Base-by-base conservation (phyloP, 2,797 vertebrate genomes). In the Parotocinclus haroldoi region DNA sequence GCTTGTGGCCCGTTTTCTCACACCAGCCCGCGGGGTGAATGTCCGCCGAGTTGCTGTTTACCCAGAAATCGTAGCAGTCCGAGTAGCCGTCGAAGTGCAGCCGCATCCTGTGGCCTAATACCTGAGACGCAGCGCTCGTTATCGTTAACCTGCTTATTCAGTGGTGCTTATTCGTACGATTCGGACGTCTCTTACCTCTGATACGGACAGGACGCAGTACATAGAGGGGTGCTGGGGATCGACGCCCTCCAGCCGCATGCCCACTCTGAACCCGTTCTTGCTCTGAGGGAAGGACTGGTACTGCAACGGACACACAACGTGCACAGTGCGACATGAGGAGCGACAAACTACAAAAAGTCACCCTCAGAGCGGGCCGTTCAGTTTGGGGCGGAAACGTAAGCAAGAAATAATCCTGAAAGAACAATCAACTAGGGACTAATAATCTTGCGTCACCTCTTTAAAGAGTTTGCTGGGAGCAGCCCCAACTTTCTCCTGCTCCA, bases 11-110 rank as follows among this genome's bases (percentile, higher is more conserved):
- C 0, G 91, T 94, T 84, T 92, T 94, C 80, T 94, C 92, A 77
- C 93, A 93, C 93, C 93, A 94, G 16, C 92, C 91, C 18, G 90
- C 91, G 0, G 93, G 92, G 70, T 93, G 93, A 71, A 94, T 92
- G 64, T 94, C 93, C 36, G 91, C 81, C 40, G 92, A 91, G 56
- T 92, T 91, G 54, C 90, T 90, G 3, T 93, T 94, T 54, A 93
- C 85, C 93, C 93, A 94, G 83, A 94, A 94, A 81, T 94, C 92
- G 0, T 93, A 94, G 76, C 89, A 92, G 66, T 94, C 93, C 12
- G 90, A 83, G 66, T 90, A 93, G 4, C 89, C 88, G 76, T 94
- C 93, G 77, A 94, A 94, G 81, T 92, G 93, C 39, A 94, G 89
- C 63, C 91, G 87, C 78, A 93, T 82, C 80, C 93, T 84, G 77